These are phyloP conservation scores for Melieria picta DNA, from an alignment of 2,888 invertebrate species.

Conservation along the genomic window DNA sequence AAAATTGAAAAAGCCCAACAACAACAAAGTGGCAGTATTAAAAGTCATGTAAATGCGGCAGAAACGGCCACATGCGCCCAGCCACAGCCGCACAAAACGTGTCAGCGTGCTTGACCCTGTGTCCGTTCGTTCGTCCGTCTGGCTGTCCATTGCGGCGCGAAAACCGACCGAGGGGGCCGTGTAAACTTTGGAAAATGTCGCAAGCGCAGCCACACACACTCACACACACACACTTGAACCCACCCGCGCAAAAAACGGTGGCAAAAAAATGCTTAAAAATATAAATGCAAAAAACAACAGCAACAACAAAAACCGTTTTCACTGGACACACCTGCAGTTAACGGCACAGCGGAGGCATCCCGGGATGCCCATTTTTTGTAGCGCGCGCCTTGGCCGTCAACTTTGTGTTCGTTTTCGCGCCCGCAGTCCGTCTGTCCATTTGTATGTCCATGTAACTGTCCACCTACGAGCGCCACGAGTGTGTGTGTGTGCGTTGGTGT, in stretches of 20 bases:
- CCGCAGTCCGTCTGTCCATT: not conserved
- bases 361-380: not conserved
- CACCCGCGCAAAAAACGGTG: not conserved
- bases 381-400: constrained; percentile 16
- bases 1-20: too few relatives aligned
- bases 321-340: not conserved
- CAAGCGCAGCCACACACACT: not conserved
- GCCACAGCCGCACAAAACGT: too few relatives aligned
- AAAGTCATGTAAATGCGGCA: too few relatives aligned
- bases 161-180: too few relatives aligned
- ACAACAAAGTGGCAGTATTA: too few relatives aligned
- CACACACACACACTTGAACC: not conserved
- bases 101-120: too few relatives aligned
- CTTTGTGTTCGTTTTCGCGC: constrained; percentile 18
- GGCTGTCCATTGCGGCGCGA: too few relatives aligned
- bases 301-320: not conserved
- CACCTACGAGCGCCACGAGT: not conserved
- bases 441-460: not conserved
- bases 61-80: too few relatives aligned
- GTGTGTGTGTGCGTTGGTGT: constrained; percentile 38
- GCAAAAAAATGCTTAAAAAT: not conserved
- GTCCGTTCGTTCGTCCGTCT: too few relatives aligned
- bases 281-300: constrained; percentile 8
- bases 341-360: not conserved
- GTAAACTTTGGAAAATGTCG: not conserved